A percentile compares a stretch with the other conserved stretches of the same genome.
Evolutionary conservation across 2,888 invertebrate genomes (phyloP).

Genomic region (Vanessa cardui): DNA sequence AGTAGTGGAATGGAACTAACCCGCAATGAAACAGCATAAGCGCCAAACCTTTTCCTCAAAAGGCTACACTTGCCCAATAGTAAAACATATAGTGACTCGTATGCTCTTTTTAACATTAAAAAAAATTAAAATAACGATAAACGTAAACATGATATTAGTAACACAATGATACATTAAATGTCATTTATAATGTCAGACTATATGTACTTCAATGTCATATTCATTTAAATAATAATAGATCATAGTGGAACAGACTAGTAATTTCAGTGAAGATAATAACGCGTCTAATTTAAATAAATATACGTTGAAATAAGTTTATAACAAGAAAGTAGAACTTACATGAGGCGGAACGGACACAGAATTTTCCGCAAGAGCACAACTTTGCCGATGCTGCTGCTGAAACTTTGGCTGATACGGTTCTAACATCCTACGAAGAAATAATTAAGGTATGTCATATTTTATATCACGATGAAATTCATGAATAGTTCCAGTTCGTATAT

Average conservation of each 20-base stretch:
- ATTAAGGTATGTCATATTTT: not conserved
- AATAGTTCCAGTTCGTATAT: not conserved
- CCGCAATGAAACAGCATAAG: too few species aligned
- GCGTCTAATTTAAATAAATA: too few species aligned
- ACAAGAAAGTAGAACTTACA: slow-evolving; percentile 54
- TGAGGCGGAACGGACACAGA: slow-evolving; percentile 70
- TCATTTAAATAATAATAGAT: slow-evolving; percentile 10
- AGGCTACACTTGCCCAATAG: too few species aligned
- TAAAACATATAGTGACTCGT: too few species aligned
- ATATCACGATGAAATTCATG: not conserved
- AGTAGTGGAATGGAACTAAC: too few species aligned
- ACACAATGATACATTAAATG: slow-evolving; percentile 7
- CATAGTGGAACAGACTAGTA: not conserved
- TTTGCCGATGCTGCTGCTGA: slow-evolving; percentile 91
- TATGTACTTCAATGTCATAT: slow-evolving; percentile 5
- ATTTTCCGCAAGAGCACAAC: slow-evolving; percentile 86
- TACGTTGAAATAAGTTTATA: not conserved
- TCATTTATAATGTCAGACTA: slow-evolving; percentile 13
- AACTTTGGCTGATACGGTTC: slow-evolving; percentile 96
- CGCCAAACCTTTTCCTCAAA: too few species aligned
- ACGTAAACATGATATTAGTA: not conserved
- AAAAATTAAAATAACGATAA: not conserved
- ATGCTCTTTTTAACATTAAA: not conserved
- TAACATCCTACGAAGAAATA: slow-evolving; percentile 85
- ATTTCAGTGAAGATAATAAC: too few species aligned